A percentile compares a stretch with the other conserved stretches of the same genome.
Conservation (phyloP, 2,888 invertebrate species). For the Sphinx pinastri region DNA sequence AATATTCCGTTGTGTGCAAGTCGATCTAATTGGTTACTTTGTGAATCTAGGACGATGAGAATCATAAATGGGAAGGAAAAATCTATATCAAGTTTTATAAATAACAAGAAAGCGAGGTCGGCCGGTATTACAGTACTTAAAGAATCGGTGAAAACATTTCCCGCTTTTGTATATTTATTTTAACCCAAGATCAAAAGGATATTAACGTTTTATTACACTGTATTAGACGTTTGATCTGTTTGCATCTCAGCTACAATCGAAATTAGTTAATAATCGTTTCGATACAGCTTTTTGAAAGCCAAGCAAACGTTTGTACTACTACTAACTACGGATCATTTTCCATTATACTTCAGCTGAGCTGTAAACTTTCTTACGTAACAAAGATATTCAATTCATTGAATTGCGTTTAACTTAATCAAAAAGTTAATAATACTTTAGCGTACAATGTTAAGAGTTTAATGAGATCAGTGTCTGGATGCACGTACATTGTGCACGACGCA, state of each 20-base stretch:
- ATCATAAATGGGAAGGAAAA: not conserved
- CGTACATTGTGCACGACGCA: not conserved
- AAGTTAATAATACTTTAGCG: not conserved
- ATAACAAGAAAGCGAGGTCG: not conserved
- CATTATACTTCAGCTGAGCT: constrained; percentile 6
- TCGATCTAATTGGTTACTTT: not conserved
- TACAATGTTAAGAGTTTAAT: not conserved
- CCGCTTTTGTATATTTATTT: constrained; percentile 20
- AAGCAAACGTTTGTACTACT: constrained; percentile 23
- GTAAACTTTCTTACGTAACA: not conserved
- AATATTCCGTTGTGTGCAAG: constrained; percentile 31
- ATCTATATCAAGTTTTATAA: not conserved
- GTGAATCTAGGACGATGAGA: constrained; percentile 6
- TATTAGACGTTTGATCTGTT: constrained; percentile 25
- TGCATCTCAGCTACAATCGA: constrained; percentile 27
- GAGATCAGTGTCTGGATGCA: not conserved
- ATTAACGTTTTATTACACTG: constrained; percentile 14
- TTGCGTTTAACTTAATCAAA: not conserved
- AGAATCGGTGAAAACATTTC: constrained; percentile 7
- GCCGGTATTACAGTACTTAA: not conserved
- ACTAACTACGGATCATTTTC: constrained; percentile 24
- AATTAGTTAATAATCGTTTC: constrained; percentile 34
- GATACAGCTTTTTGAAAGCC: constrained; percentile 26
- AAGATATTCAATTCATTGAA: no score
- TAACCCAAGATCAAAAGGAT: constrained; percentile 39